Evolutionary conservation across 2,797 vertebrate species (phyloP), one percentile per base, ranked within the genome.

Genomic region (Thunnus albacares): DNA sequence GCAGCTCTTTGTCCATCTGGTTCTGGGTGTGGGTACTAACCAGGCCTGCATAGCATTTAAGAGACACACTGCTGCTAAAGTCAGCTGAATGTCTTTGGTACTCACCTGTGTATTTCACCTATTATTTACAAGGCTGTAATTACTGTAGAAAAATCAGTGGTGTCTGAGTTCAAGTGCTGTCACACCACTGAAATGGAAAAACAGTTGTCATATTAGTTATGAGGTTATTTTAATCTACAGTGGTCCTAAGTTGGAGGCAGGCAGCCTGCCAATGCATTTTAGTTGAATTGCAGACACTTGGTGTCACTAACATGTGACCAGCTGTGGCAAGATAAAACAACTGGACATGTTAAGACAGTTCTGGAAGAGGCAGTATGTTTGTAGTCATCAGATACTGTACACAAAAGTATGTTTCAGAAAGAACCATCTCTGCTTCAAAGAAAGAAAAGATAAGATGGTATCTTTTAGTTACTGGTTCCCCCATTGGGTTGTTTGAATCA

Each of bases 1-100:
- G 73, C 75, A 75, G 77, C 55, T 80, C 33, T 80, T 86, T 85
- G 80, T 90, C 83, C 70, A 82, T 89, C 74, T 92, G 85, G 70
- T 85, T 87, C 35, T 81, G 70, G 77, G 77, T 85, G 77, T 72
- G 60, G 61, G 63, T 22, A 71, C 47, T 59, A 78, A 65, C 30
- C 41, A 80, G 69, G 26, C 61, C 56, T 53, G 47, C 61, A 69
- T 30, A 47, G n/a, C 35, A 53, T 55, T 75, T 64, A 22, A 65
- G 73, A 73, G 17, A 67, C 26, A 43, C 1, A 7, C 18, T 49
- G 26, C 52, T 59, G 17, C 35, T 65, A 13, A 80, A 81, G 30
- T 52, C 49, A 22, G 41, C 56, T 41, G 35, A 52, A 33, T 0
- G 24, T 64, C 26, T 75, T 61, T 62, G 26, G 4, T 62, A 14